Base-by-base conservation (phyloP, 2,888 invertebrate species). In the Ophion costatus region DNA sequence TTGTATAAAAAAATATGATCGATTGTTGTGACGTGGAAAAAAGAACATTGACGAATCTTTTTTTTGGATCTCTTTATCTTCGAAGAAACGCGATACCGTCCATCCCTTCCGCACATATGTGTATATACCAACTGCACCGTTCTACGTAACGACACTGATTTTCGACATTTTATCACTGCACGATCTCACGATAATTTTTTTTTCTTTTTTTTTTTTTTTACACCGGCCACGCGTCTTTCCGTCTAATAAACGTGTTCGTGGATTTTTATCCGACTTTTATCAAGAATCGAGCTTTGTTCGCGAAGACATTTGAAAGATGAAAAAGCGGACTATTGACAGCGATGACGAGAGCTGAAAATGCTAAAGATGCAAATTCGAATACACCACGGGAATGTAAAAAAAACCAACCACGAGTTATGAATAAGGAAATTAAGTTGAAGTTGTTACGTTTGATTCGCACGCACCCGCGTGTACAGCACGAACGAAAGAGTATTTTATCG, bases 251-350 rank as follows among this genome's bases (percentile, higher is more conserved):
- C 14, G 17, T 14, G 69, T 70, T 63, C 24, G 61, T 75, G 24
- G 24, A 64, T 70, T 69, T 76, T 77, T 56, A 74, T 74, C 51
- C 59, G 69, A 64, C 42, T 74, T 83, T 80, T 70, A 66, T 63
- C 63, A 63, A 67, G 9, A 2, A 56, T 82, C 67, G 71, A 56
- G 11, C 33, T 51, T 64, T 70, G 38, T 56, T 63, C 20, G 45
- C 42, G n/a, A 20, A 9, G 9, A 22, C 2, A 14, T 22, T 51
- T 51, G 45, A 45, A 45, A 14, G 45, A 73, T 24, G 5, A 38
- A 22, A 56, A 70, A n/a, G 14, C 17, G 24, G 10, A 29, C 17
- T 29, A 70, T 17, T 29, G 10, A 22, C 17, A 38, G 14, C 71
- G 29, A 70, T 29, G 9, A 63, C 63, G 38, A 38, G 33, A 59